Evolutionary conservation across 2,888 invertebrate species (phyloP).

Genomic region (Herminia tarsipennalis): DNA sequence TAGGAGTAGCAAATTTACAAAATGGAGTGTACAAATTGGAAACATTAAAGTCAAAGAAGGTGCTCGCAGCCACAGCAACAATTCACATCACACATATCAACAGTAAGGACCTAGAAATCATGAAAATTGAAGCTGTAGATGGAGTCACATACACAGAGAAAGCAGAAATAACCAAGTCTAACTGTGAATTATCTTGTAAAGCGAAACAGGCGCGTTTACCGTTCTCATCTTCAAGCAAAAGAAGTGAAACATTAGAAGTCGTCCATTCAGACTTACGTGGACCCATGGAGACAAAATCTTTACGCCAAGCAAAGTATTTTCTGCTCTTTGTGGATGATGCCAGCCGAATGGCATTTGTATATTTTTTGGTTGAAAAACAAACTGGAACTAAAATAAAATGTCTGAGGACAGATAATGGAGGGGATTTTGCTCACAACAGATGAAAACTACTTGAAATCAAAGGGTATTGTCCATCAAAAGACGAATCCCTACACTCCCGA

Average conservation of each 20-base stretch:
- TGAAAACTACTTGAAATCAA: no score
- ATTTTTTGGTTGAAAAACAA: background rate
- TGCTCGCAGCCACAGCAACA: background rate
- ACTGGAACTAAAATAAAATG: constrained; percentile 5
- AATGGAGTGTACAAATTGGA: no score
- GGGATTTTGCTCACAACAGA: no score
- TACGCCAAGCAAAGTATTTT: no score
- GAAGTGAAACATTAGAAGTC: background rate
- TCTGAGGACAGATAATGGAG: constrained; percentile 14
- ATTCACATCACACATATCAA: background rate
- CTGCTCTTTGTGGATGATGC: no score
- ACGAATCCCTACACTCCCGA: constrained; percentile 9
- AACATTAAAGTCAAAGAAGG: background rate
- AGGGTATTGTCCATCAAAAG: no score
- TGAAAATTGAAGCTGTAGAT: background rate
- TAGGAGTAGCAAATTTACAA: no score
- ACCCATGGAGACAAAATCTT: no score
- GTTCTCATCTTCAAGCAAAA: background rate
- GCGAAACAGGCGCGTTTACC: background rate
- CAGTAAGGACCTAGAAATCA: background rate
- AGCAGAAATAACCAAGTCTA: no score
- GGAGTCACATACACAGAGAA: no score
- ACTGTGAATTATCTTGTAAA: no score
- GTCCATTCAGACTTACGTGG: background rate
- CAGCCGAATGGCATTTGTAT: no score